Conservation (phyloP, 64 coral and sea anemone genomes). For the Stichodactyla mertensii region DNA sequence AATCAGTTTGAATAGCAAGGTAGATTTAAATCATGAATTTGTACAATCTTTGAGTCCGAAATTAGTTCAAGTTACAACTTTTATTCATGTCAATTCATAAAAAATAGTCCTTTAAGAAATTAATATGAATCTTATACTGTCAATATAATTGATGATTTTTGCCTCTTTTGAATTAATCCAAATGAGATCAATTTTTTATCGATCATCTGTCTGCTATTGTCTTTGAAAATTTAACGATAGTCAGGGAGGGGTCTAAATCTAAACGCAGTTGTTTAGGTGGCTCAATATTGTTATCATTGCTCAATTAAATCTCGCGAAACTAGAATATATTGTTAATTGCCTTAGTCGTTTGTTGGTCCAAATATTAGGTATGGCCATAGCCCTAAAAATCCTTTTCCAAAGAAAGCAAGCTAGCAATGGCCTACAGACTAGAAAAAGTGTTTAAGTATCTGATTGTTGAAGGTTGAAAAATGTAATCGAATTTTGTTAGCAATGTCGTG, state of each 20-base stretch:
- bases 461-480: background rate
- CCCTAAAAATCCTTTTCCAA: background rate
- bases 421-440: background rate
- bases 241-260: background rate
- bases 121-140: background rate
- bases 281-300: background rate
- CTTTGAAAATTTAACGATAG: background rate
- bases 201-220: background rate
- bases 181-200: background rate
- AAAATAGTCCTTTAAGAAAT: background rate
- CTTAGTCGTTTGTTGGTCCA: background rate
- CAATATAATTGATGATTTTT: slow-evolving; percentile 1
- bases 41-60: background rate
- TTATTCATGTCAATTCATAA: background rate
- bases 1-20: background rate
- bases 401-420: background rate
- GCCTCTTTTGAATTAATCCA: background rate
- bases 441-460: background rate
- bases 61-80: background rate
- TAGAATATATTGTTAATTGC: background rate
- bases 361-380: background rate
- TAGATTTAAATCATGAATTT: background rate
- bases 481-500: too few relatives aligned
- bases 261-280: background rate
- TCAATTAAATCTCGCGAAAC: background rate